These are phyloP conservation scores for Gobius niger DNA, from an alignment of 2,113 vertebrate genomes.

Conservation along the genomic window DNA sequence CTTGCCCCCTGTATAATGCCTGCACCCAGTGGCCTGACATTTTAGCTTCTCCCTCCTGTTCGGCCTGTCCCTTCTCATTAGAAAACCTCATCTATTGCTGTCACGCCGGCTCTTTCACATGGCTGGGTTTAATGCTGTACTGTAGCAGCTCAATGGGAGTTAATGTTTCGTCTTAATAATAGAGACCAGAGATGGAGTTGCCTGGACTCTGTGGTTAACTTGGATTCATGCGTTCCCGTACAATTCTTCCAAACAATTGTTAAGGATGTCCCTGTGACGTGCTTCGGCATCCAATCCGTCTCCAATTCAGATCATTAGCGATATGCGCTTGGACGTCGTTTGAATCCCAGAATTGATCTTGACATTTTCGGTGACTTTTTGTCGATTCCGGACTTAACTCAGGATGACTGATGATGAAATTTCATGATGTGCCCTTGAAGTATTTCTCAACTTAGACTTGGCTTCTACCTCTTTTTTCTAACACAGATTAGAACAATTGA, in stretches of 20 bases:
- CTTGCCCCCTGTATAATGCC: constrained; percentile 2
- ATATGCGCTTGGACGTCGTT: no score
- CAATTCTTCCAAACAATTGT: not conserved
- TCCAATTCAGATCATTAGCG: no score
- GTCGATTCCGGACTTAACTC: no score
- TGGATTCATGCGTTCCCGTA: not conserved
- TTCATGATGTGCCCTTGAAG: no score
- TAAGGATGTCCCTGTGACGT: no score
- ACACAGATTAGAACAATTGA: no score
- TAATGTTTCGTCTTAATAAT: constrained; percentile 6
- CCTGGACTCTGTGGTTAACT: not conserved
- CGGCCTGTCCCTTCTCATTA: constrained; percentile 52
- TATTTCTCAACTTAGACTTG: no score
- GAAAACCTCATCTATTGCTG: constrained; percentile 32
- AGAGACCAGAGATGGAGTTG: not conserved
- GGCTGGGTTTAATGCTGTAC: not conserved
- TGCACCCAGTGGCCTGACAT: constrained; percentile 50
- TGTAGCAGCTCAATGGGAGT: not conserved
- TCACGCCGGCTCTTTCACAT: constrained; percentile 40
- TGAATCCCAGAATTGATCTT: no score
- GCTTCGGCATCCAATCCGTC: no score
- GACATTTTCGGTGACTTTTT: no score
- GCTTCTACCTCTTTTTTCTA: no score
- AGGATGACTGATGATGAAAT: no score
- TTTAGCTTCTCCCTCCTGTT: constrained; percentile 56